These are phyloP conservation scores for Pyrgus malvae DNA, from an alignment of 2,888 invertebrate species.

Conservation along the genomic window DNA sequence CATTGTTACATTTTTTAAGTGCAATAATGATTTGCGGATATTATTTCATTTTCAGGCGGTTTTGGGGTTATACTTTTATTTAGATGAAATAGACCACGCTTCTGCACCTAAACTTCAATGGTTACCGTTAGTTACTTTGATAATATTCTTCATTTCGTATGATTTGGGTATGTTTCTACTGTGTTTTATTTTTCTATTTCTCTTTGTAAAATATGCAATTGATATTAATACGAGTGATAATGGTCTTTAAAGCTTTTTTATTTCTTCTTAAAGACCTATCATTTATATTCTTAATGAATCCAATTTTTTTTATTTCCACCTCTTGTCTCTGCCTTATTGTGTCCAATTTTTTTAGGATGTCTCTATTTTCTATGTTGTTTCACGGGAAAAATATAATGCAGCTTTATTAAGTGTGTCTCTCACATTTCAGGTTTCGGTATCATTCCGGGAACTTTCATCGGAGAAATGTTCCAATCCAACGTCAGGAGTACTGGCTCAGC, in stretches of 20 bases:
- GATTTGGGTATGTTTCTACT: constrained; percentile 42
- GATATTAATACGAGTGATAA: neutral
- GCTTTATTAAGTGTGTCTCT: no score
- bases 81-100: constrained; percentile 33
- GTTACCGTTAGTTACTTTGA: constrained; percentile 46
- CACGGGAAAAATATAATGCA: no score
- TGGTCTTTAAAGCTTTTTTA: no score
- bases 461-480: constrained; percentile 39
- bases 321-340: no score
- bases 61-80: constrained; percentile 46
- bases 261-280: no score
- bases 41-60: constrained; percentile 40
- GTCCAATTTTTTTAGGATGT: no score
- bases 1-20: no score
- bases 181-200: neutral
- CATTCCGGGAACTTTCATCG: constrained; percentile 36
- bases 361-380: no score
- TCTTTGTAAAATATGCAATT: neutral
- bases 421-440: constrained; percentile 36
- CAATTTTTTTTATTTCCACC: no score
- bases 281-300: no score
- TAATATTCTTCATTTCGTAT: constrained; percentile 46
- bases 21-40: no score
- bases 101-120: constrained; percentile 37
- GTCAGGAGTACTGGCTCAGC: constrained; percentile 38